Evolutionary conservation across 1,140 invertebrate species (phyloP).

Genomic region (Drosophila carrolli): DNA sequence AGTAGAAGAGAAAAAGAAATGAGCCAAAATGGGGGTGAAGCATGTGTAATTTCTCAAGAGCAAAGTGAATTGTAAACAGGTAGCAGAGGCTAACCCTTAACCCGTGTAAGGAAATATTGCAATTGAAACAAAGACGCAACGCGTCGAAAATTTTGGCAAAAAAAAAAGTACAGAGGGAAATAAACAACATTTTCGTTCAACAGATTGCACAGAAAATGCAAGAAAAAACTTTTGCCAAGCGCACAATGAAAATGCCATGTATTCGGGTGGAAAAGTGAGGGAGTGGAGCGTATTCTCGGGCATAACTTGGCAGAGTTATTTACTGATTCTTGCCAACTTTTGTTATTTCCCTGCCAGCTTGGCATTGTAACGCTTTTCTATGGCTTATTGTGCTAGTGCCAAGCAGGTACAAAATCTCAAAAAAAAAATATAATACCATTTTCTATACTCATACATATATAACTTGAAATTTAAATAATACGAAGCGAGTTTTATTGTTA

Average conservation of each 20-base stretch:
- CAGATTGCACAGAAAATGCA: slow-evolving; percentile 70
- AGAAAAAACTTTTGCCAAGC: slow-evolving; percentile 30
- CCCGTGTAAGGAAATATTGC: slow-evolving; percentile 49
- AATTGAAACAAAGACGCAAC: slow-evolving; percentile 40
- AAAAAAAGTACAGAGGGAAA: not conserved
- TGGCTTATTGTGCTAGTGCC: slow-evolving; percentile 63
- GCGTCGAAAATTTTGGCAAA: slow-evolving; percentile 24
- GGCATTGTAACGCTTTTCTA: slow-evolving; percentile 70
- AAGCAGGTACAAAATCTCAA: slow-evolving; percentile 57
- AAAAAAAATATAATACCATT: slow-evolving; percentile 18
- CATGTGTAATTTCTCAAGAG: slow-evolving; percentile 80
- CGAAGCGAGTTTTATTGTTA: slow-evolving; percentile 47
- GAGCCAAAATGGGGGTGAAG: slow-evolving; percentile 1
- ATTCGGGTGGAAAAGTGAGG: not conserved
- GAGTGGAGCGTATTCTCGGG: not conserved
- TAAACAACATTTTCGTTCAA: slow-evolving; percentile 50
- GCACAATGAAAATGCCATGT: slow-evolving; percentile 15
- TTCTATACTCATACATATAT: slow-evolving; percentile 1
- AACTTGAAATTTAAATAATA: slow-evolving; percentile 70
- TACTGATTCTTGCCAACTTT: slow-evolving; percentile 63
- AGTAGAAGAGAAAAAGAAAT: slow-evolving; percentile 5
- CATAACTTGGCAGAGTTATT: slow-evolving; percentile 23
- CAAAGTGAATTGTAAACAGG: slow-evolving; percentile 78
- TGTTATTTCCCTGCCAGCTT: slow-evolving; percentile 61
- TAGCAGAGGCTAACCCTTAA: slow-evolving; percentile 28